Conservation (phyloP, 2,797 vertebrate genomes). For the Setipinna tenuifilis region DNA sequence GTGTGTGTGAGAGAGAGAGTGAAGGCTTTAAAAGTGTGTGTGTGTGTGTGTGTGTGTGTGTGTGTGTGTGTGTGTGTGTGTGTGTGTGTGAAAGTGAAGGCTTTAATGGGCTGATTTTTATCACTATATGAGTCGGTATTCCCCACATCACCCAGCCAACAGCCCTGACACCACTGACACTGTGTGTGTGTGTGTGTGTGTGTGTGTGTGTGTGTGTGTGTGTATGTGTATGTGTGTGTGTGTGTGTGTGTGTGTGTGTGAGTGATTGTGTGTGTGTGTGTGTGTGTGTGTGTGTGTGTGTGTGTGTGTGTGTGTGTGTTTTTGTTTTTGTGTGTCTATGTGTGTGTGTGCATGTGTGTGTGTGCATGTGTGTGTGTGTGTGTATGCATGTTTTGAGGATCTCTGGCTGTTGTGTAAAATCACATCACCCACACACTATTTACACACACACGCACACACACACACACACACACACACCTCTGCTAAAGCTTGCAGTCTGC, state of each 20-base stretch:
- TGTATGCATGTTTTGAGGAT: not conserved
- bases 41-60: slow-evolving; percentile 7
- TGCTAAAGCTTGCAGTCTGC: too few species aligned
- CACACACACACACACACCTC: too few species aligned
- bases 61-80: slow-evolving; percentile 21
- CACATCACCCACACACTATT: too few species aligned
- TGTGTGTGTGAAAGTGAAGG: not conserved
- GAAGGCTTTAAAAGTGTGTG: too few species aligned
- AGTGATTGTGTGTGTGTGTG: too few species aligned
- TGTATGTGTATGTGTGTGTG: too few species aligned
- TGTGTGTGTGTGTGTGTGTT: slow-evolving; percentile 20
- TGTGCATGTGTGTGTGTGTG: slow-evolving; percentile 30
- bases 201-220: too few species aligned
- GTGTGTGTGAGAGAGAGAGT: too few species aligned
- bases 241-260: too few species aligned
- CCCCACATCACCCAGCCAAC: not conserved
- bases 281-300: not conserved
- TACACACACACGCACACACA: too few species aligned
- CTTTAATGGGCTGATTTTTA: not conserved
- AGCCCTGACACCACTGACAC: not conserved
- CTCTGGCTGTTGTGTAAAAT: too few species aligned
- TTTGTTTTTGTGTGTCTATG: slow-evolving; percentile 30
- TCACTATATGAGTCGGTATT: not conserved
- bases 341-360: slow-evolving; percentile 26
- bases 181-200: not conserved